A percentile compares a stretch with the other conserved stretches of the same genome.
Conservation (phyloP, 2,113 vertebrate species). For the human (Homo sapiens) region DNA sequence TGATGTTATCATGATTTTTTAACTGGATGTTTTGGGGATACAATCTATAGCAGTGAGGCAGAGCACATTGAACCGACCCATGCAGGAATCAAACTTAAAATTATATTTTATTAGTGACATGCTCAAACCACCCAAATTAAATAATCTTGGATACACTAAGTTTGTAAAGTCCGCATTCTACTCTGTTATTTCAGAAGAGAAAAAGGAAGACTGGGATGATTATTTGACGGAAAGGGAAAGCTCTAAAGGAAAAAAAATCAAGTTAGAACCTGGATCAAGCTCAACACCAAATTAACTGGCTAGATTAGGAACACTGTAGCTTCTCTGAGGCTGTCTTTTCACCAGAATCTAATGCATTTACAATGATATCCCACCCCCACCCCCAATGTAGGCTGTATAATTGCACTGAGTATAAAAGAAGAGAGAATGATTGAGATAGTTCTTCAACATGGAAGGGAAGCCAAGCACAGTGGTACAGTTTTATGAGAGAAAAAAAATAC, state of each 20-base stretch:
- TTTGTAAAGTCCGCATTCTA: not conserved
- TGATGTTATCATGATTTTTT: not conserved
- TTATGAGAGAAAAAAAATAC: not conserved
- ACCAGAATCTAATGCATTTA: not conserved
- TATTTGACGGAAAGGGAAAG: not conserved
- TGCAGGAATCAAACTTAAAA: not conserved
- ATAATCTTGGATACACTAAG: not conserved
- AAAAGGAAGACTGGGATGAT: not conserved
- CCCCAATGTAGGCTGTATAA: not conserved
- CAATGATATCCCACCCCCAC: not conserved
- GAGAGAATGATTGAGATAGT: not conserved
- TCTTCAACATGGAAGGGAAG: not conserved
- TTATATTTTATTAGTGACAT: not conserved
- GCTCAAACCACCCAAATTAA: not conserved
- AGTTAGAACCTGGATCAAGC: not conserved
- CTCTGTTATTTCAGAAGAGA: not conserved
- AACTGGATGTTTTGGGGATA: not conserved
- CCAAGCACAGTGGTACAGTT: not conserved
- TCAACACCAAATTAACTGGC: not conserved
- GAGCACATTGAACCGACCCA: not conserved
- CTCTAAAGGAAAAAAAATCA: not conserved
- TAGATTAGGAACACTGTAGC: not conserved
- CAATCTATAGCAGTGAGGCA: not conserved
- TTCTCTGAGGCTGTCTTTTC: not conserved
- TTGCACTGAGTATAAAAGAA: accelerated